Conservation (phyloP, 2,113 vertebrate genomes). For the Opisthocomus hoazin region DNA sequence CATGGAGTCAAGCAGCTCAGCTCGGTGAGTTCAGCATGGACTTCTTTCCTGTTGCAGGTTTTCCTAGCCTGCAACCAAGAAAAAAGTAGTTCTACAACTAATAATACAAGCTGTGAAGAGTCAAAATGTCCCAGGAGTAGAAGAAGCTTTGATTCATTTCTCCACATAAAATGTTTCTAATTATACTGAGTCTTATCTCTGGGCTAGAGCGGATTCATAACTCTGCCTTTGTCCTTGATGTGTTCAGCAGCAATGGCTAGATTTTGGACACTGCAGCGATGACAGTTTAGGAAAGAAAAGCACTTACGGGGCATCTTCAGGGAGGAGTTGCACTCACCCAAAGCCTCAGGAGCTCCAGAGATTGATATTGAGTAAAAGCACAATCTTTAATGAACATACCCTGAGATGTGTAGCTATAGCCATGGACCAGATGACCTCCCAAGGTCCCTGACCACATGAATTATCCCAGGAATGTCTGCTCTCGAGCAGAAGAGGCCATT, state of each 20-base stretch:
- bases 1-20: neutral
- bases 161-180: slow-evolving; percentile 24
- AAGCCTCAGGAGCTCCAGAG: neutral
- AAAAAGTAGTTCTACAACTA: neutral
- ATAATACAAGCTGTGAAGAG: neutral
- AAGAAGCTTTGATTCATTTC: slow-evolving; percentile 38
- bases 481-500: neutral
- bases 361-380: neutral
- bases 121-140: slow-evolving; percentile 26
- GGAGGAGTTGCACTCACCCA: neutral
- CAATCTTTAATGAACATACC: neutral
- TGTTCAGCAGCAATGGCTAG: neutral
- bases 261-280: neutral
- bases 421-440: neutral
- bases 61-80: neutral
- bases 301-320: neutral
- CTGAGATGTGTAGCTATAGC: accelerated
- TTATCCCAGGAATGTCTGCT: neutral
- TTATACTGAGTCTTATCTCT: slow-evolving; percentile 17
- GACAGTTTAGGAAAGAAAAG: neutral
- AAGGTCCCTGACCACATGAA: neutral
- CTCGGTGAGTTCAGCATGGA: neutral
- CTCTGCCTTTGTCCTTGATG: slow-evolving; percentile 25
- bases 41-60: neutral
- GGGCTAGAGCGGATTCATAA: neutral